These are phyloP conservation scores for Polypterus bichir DNA, from an alignment of 2,113 vertebrate species.

Conservation along the genomic window DNA sequence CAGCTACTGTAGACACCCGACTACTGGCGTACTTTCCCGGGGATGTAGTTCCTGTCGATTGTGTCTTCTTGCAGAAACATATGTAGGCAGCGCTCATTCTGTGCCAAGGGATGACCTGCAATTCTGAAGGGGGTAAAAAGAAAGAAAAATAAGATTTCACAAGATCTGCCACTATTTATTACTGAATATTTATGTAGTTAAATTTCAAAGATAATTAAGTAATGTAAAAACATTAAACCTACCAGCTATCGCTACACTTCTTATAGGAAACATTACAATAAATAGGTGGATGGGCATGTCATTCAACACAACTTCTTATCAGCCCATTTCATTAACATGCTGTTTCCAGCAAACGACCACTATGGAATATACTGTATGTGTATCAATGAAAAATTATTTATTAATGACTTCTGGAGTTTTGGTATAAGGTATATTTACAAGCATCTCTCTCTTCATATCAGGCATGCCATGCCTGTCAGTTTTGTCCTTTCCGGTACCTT, in stretches of 20 bases:
- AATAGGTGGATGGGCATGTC: too few species aligned
- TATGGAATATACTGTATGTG: too few species aligned
- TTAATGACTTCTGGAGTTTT: too few species aligned
- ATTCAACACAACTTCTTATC: too few species aligned
- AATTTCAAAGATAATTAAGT: background rate
- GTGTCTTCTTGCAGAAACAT: constrained; percentile 97
- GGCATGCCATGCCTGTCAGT: too few species aligned
- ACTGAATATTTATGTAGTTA: background rate
- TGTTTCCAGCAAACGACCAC: too few species aligned
- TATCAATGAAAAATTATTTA: too few species aligned
- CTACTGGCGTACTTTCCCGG: constrained; percentile 96
- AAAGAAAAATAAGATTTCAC: background rate
- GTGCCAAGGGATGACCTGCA: constrained; percentile 93
- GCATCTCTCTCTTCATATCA: too few species aligned
- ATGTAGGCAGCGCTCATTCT: constrained; percentile 97
- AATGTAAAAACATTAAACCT: background rate
- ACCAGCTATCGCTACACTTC: background rate
- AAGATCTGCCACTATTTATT: background rate
- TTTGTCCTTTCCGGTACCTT: too few species aligned
- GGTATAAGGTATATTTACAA: too few species aligned
- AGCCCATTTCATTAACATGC: too few species aligned
- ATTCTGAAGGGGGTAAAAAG: constrained; percentile 62
- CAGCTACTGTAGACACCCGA: constrained; percentile 44
- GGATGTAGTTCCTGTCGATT: constrained; percentile 96
- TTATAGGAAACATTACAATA: background rate